phyloP scores from a whole-genome alignment of 2,797 vertebrate species.

The Trachops cirrhosus region DNA sequence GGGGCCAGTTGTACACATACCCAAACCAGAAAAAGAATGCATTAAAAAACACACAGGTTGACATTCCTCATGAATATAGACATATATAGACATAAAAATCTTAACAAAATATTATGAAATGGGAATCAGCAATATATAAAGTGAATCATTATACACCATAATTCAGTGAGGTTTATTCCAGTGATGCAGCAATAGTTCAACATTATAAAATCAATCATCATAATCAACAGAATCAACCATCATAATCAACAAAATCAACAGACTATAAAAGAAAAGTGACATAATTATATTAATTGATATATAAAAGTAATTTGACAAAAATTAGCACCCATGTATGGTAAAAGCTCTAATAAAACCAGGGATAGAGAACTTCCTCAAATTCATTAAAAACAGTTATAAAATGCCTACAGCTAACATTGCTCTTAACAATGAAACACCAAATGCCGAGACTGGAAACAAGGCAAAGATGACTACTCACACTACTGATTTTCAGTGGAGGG shows the following conservation, averaged over 20 bases:
- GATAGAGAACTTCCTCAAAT: not conserved
- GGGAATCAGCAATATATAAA: too few relatives aligned
- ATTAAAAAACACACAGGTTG: not conserved
- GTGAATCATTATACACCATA: not conserved
- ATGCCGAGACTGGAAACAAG: not conserved
- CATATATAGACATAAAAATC: too few relatives aligned
- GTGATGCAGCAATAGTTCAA: not conserved
- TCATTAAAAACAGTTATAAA: not conserved
- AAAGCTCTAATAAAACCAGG: not conserved
- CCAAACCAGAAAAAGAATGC: not conserved
- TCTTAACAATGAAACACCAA: not conserved
- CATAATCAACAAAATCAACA: not conserved
- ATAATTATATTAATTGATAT: not conserved
- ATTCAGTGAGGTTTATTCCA: not conserved
- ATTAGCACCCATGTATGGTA: not conserved
- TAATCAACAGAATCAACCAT: not conserved
- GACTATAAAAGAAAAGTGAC: not conserved
- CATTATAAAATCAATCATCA: not conserved
- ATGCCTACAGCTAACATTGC: not conserved
- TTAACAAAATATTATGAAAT: too few relatives aligned
- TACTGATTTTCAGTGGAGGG: not conserved
- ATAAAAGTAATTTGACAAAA: not conserved
- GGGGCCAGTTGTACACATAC: not conserved
- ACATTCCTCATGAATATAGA: not conserved
- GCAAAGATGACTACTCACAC: rapidly evolving